phyloP scores from a whole-genome alignment of 2,113 vertebrate genomes.

The Datnioides undecimradiatus region DNA sequence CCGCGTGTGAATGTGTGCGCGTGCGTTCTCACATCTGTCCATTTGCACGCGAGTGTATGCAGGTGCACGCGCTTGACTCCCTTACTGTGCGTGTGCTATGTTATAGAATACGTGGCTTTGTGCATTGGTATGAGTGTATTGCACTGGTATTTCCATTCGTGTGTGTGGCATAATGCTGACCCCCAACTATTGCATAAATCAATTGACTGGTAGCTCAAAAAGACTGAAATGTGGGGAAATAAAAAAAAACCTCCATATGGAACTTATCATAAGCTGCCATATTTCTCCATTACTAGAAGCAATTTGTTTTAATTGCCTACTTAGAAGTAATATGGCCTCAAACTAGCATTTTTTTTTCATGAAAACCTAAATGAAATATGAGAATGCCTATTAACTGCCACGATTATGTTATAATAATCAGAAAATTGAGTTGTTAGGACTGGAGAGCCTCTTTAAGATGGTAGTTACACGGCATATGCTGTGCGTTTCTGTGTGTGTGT shows the following conservation, averaged over 20 bases:
- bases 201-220: conserved; percentile 39
- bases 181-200: conserved; percentile 39
- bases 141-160: conserved; percentile 42
- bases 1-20: conserved; percentile 5
- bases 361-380: conserved; percentile 72
- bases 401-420: conserved; percentile 73
- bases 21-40: conserved; percentile 6
- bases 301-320: conserved; percentile 80
- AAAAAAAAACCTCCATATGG: conserved; percentile 71
- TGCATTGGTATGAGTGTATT: not conserved
- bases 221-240: conserved; percentile 51
- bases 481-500: not conserved
- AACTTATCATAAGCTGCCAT: conserved; percentile 70
- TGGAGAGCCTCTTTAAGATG: conserved; percentile 56
- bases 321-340: conserved; percentile 72
- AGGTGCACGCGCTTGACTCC: not conserved
- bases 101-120: conserved; percentile 14
- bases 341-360: conserved; percentile 52
- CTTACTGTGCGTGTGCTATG: not conserved
- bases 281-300: conserved; percentile 73
- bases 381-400: conserved; percentile 72
- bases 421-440: conserved; percentile 69
- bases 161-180: conserved; percentile 46
- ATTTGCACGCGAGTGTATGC: not conserved
- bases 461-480: conserved; percentile 31